A percentile compares a stretch with the other conserved stretches of the same genome.
Evolutionary conservation across 2,888 invertebrate genomes (phyloP).

Genomic region (Eilema depressum): DNA sequence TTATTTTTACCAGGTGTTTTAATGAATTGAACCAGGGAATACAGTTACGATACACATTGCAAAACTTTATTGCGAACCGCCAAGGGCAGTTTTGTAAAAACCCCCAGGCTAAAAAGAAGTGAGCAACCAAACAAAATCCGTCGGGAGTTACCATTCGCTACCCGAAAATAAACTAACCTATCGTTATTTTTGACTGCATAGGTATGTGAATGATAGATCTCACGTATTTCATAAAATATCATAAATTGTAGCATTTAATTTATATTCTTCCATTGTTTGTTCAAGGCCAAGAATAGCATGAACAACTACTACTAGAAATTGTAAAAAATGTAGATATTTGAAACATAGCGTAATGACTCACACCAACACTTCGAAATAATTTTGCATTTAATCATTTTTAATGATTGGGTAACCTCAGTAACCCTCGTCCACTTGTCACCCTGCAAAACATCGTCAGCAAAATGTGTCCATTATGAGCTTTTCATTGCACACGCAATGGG

Average conservation of each 20-base stretch:
- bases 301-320: neutral
- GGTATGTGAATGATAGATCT: neutral
- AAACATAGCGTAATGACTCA: neutral
- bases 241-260: neutral
- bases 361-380: slow-evolving; percentile 1
- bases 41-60: neutral
- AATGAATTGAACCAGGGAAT: neutral
- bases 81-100: neutral
- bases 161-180: neutral
- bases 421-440: neutral
- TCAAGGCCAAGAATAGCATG: neutral
- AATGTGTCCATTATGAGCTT: neutral
- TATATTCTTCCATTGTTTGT: neutral
- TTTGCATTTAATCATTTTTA: neutral
- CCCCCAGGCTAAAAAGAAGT: neutral
- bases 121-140: neutral
- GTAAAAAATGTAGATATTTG: neutral
- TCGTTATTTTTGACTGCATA: neutral
- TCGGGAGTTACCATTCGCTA: neutral
- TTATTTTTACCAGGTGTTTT: neutral
- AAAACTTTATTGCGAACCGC: neutral
- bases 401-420: neutral
- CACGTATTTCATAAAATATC: too few species aligned
- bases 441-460: neutral
- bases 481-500: neutral